Evolutionary conservation across 2,888 invertebrate species (phyloP), one percentile per base, ranked within the genome.

Genomic region (Tetragonisca angustula): DNA sequence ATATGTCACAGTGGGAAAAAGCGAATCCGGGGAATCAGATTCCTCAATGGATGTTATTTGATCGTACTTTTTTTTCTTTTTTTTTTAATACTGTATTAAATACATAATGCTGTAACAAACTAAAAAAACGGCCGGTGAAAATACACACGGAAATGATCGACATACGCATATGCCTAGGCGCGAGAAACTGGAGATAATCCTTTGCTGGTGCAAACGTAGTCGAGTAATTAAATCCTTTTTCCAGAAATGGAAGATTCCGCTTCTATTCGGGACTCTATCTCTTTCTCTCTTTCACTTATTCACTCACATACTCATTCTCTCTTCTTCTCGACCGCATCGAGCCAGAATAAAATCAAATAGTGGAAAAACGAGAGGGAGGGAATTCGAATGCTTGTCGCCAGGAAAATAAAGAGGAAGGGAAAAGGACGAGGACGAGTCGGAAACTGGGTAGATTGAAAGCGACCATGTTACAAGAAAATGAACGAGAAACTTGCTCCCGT

Each of bases 161-260:
- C 17, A 27, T 49, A 56, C 75, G 17, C 56, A 21, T 19, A 13
- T 2, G 61, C 17, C 32, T 59, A 65, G 32, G 24, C 19, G 21
- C 9, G 69, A n/a, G 49, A 21, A 69, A 56, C 50, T 24, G 50
- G 61, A 49, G 64, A 56, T 9, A n/a, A 36, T 27, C 59, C 75
- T 62, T 72, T 49, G 64, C 49, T 62, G 49, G 50, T 50, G 67
- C 68, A 75, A 81, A 68, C 36, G 79, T 62, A 78, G 79, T 70
- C 78, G 74, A 84, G 83, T 87, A 88, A 89, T 89, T 88, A 89
- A 89, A 89, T 87, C 86, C 79, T 78, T 87, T 81, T 80, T 83
- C 76, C 86, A 62, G 49, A 49, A 56, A 27, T 68, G 81, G 59
- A 79, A 77, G 72, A 62, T 79, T 75, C 76, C 49, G 61, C 59